Conservation (phyloP, 64 coral and sea anemone species). For the Montipora cactus region DNA sequence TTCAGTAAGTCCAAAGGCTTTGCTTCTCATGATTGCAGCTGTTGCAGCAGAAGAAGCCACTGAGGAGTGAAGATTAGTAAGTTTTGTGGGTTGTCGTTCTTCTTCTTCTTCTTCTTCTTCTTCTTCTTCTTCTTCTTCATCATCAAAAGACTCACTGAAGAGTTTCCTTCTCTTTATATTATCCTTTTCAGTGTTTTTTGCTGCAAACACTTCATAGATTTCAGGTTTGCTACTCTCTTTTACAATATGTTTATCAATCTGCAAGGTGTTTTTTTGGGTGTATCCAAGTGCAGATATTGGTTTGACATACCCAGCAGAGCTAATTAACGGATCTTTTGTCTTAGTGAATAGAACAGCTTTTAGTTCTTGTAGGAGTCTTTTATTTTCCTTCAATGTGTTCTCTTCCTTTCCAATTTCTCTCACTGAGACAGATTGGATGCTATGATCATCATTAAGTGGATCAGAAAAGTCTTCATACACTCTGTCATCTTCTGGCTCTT, state of each 20-base stretch:
- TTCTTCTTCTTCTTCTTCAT: background rate
- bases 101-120: background rate
- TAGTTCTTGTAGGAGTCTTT: slow-evolving; percentile 86
- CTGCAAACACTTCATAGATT: background rate
- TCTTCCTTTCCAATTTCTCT: slow-evolving; percentile 77
- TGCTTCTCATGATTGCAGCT: slow-evolving; percentile 57
- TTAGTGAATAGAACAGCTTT: slow-evolving; percentile 86
- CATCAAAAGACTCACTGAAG: background rate
- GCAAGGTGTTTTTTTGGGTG: background rate
- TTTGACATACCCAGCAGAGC: slow-evolving; percentile 83
- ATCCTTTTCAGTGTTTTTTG: background rate
- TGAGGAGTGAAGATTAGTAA: slow-evolving; percentile 36
- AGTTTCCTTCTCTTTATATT: background rate
- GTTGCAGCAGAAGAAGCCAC: slow-evolving; percentile 70
- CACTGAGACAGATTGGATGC: background rate
- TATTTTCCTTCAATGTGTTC: slow-evolving; percentile 71
- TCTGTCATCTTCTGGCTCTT: slow-evolving; percentile 52
- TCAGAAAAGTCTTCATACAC: slow-evolving; percentile 94
- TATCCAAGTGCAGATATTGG: slow-evolving; percentile 14
- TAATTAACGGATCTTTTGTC: slow-evolving; percentile 81
- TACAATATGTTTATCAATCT: background rate
- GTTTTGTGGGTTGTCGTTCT: background rate
- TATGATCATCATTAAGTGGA: slow-evolving; percentile 29
- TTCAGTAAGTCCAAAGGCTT: slow-evolving; percentile 41
- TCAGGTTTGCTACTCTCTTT: background rate